Conservation (phyloP, 2,113 vertebrate genomes). For the Motacilla tschutschensis region DNA sequence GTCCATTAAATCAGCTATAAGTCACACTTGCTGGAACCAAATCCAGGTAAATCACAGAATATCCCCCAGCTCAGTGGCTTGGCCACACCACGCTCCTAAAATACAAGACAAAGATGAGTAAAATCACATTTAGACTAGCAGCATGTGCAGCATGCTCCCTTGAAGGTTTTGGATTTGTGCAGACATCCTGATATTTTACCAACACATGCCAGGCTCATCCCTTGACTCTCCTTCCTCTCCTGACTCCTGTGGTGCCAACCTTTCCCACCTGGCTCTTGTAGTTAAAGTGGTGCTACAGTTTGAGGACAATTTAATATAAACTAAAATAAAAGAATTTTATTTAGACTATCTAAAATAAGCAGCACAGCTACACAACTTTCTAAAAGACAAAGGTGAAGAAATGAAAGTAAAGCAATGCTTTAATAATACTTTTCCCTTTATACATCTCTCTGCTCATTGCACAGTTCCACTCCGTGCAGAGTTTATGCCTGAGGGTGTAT, state of each 20-base stretch:
- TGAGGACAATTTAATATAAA: neutral
- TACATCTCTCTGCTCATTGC: neutral
- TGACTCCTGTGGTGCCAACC: neutral
- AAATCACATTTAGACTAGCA: neutral
- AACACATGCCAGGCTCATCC: accelerated
- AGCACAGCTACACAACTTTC: neutral
- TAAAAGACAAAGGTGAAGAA: neutral
- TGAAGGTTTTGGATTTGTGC: neutral
- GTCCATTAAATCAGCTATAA: constrained; percentile 31
- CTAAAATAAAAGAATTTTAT: neutral
- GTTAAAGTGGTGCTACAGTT: neutral
- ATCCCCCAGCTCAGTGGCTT: constrained; percentile 20
- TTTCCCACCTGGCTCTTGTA: neutral
- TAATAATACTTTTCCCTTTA: neutral
- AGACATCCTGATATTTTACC: neutral
- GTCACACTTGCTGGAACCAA: constrained; percentile 26
- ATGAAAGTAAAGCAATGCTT: neutral
- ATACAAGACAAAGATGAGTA: neutral
- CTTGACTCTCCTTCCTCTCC: neutral
- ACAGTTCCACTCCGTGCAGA: neutral
- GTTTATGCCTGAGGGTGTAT: neutral
- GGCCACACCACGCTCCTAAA: neutral
- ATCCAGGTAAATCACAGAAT: constrained; percentile 29
- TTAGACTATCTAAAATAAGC: neutral
- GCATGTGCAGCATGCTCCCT: neutral